Evolutionary conservation across 2,113 vertebrate species (phyloP).

Genomic region (Balaeniceps rex): DNA sequence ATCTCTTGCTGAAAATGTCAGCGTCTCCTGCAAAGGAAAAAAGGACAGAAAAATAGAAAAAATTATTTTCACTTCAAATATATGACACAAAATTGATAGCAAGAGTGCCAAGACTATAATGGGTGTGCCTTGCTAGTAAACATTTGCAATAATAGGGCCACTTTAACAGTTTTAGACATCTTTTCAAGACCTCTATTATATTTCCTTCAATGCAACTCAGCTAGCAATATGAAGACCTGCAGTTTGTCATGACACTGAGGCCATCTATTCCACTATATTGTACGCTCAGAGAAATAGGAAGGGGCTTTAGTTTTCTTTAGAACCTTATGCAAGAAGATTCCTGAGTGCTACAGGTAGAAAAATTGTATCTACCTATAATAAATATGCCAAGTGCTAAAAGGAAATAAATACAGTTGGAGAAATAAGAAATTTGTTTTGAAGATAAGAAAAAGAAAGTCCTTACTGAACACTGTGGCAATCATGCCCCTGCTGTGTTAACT

Average conservation of each 20-base stretch:
- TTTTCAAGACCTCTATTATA: neutral
- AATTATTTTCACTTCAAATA: neutral
- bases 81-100: neutral
- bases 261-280: neutral
- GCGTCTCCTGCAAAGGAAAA: slow-evolving; percentile 70
- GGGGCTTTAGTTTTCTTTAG: neutral
- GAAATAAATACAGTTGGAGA: neutral
- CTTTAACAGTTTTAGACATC: neutral
- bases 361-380: neutral
- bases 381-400: neutral
- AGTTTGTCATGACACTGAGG: neutral
- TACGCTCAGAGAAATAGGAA: neutral
- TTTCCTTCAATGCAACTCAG: neutral
- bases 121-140: neutral
- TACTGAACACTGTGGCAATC: neutral
- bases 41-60: neutral
- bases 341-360: neutral
- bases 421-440: neutral
- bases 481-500: neutral
- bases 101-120: neutral
- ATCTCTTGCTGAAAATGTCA: slow-evolving; percentile 65
- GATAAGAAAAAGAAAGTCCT: neutral
- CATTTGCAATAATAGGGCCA: neutral
- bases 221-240: neutral
- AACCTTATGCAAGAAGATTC: neutral